Evolutionary conservation across 2,888 invertebrate genomes (phyloP).

Genomic region (Agriopis aurantiaria): DNA sequence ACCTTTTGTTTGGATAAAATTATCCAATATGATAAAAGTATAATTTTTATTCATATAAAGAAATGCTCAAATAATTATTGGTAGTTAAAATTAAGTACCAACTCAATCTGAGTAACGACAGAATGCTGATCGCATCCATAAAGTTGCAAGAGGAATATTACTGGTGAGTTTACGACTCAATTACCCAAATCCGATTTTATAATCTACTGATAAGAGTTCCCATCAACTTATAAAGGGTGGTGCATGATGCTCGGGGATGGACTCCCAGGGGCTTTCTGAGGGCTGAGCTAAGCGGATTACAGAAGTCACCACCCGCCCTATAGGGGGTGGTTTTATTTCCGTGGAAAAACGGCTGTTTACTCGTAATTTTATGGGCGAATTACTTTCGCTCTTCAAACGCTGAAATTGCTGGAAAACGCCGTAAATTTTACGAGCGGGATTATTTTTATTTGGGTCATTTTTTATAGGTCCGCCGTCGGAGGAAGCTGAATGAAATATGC

Average conservation of each 20-base stretch:
- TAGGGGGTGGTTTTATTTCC: conserved; percentile 79
- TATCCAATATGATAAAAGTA: no score
- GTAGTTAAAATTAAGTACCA: conserved; percentile 12
- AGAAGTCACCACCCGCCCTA: conserved; percentile 74
- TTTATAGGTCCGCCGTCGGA: conserved; percentile 56
- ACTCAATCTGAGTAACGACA: conserved; percentile 15
- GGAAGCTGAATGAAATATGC: conserved; percentile 42
- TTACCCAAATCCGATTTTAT: conserved; percentile 83
- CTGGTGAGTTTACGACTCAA: conserved; percentile 76
- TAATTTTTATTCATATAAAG: neutral
- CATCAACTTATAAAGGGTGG: conserved; percentile 80
- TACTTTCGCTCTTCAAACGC: conserved; percentile 82
- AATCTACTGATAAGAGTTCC: conserved; percentile 83
- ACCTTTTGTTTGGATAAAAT: no score
- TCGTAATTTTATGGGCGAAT: conserved; percentile 83
- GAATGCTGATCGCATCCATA: conserved; percentile 35
- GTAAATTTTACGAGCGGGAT: conserved; percentile 78
- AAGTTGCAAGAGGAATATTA: conserved; percentile 45
- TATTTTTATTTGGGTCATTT: conserved; percentile 78
- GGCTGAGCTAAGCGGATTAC: conserved; percentile 82
- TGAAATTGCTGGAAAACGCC: conserved; percentile 77
- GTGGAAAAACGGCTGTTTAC: conserved; percentile 84
- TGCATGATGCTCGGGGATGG: conserved; percentile 65
- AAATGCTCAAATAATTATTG: conserved; percentile 5
- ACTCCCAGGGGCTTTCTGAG: conserved; percentile 67